Evolutionary conservation across 2,888 invertebrate species (phyloP), one percentile per base, ranked within the genome.

Genomic region (Lycia hirtaria): DNA sequence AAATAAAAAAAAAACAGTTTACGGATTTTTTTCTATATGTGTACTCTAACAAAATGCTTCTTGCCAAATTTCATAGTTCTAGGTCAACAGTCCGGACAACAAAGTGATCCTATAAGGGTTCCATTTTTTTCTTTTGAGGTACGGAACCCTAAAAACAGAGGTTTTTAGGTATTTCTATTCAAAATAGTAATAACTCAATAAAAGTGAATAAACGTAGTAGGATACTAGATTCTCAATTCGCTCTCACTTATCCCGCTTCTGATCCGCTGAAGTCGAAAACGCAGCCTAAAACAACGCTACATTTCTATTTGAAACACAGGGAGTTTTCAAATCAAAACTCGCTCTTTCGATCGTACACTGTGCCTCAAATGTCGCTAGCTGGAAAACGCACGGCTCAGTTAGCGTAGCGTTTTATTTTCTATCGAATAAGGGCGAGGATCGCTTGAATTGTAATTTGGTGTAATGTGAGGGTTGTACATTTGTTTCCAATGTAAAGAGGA

Each of bases 401-500:
- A 1, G 6, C 14, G 32, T 32, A 12, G 14, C 32, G 5, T 6
- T 32, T 37, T 17, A 26, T 32, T 40, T 40, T 17, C 14, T 12
- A 26, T 6, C 0, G 4, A 14, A 32, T 54, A 35, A 9, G 14
- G 47, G 7, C 41, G 33, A 28, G 26, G 20, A 10, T 48, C 2
- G 54, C 26, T 41, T 55, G 54, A 4, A 32, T 20, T n/a, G 32
- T 38, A 28, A 22, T 45, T 38, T 6, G n/a, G 7, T 45, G 9
- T 10, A 12, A 40, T 49, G n/a, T n/a, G n/a, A n/a, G 6, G 20
- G 15, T 14, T 12, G 14, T 32, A 12, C 12, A 14, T 33, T 15
- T 35, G 41, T 49, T 22, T 28, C 55, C 20, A 30, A 22, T 12
- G 12, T 5, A 22, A 55, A 41, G 47, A 40, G 54, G 53, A 54